These are phyloP conservation scores for Mastomys coucha DNA, from an alignment of 2,113 vertebrate species.

Conservation along the genomic window DNA sequence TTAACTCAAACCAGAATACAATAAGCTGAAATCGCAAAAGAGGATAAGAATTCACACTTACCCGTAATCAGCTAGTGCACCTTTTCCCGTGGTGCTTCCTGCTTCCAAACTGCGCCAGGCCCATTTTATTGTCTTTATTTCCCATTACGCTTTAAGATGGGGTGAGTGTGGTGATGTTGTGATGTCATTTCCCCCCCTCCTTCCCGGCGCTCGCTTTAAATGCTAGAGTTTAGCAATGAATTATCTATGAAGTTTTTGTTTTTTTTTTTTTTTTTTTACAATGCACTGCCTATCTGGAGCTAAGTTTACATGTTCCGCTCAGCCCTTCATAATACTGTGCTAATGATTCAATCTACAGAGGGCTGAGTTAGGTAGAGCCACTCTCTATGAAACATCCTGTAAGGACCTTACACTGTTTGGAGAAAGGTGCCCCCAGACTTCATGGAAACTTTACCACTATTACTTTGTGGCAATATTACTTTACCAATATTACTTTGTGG, in stretches of 20 bases:
- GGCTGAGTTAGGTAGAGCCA: background rate
- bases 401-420: background rate
- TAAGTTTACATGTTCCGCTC: background rate
- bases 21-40: conserved; percentile 47
- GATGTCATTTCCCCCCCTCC: background rate
- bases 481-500: background rate
- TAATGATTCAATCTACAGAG: background rate
- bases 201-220: background rate
- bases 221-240: conserved; percentile 30
- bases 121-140: background rate
- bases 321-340: background rate
- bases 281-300: background rate
- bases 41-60: background rate
- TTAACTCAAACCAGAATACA: conserved; percentile 18
- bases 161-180: background rate
- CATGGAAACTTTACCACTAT: background rate
- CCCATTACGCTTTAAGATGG: background rate
- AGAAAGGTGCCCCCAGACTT: background rate
- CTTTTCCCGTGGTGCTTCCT: background rate
- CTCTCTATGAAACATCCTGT: background rate
- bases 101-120: background rate
- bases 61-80: background rate
- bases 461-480: background rate
- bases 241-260: background rate
- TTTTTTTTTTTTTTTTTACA: background rate